phyloP scores from a whole-genome alignment of 2,797 vertebrate species.

The Benthosema pterotum region DNA sequence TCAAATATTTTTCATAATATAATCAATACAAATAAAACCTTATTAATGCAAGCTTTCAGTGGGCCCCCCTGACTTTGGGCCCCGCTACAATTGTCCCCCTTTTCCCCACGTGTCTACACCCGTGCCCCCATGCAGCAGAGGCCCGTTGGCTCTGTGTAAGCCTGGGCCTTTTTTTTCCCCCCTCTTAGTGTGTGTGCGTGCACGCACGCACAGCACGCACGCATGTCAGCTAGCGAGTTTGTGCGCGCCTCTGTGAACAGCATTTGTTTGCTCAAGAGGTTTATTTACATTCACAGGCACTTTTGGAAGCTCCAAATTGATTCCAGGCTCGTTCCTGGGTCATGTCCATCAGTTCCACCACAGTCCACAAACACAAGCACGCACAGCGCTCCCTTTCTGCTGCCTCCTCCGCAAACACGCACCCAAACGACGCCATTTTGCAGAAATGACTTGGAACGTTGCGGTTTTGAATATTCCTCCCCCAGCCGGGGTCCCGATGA shows the following conservation, averaged over 20 bases:
- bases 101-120: no score
- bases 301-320: conserved; percentile 81
- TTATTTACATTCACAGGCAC: conserved; percentile 81
- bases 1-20: no score
- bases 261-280: conserved; percentile 80
- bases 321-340: conserved; percentile 82
- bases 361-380: conserved; percentile 74
- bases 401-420: conserved; percentile 55
- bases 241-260: conserved; percentile 64
- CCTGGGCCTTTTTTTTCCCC: conserved; percentile 46
- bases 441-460: conserved; percentile 51
- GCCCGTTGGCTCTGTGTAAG: conserved; percentile 54
- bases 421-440: conserved; percentile 75
- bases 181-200: no score
- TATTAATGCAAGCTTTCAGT: no score
- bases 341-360: conserved; percentile 77
- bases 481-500: neutral
- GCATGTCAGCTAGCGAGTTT: conserved; percentile 50
- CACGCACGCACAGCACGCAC: no score
- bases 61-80: no score
- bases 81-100: no score
- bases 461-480: no score
- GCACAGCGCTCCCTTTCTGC: conserved; percentile 73
- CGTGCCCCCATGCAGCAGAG: no score
- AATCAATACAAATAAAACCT: no score